phyloP scores from a whole-genome alignment of 2,888 invertebrate genomes.

The Lochmaea crataegi region DNA sequence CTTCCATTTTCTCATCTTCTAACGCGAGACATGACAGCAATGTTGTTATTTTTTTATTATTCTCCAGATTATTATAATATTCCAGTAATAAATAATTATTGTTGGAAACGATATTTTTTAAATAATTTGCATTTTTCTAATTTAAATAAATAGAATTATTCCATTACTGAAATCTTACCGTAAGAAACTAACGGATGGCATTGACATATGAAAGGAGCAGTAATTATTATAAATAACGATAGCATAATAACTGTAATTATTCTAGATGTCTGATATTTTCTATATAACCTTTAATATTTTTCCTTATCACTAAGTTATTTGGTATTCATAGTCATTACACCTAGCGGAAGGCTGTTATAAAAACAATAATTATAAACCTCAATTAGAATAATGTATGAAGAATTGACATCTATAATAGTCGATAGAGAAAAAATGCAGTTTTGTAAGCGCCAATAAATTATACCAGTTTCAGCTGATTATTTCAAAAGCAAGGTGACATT shows the following conservation, averaged over 20 bases:
- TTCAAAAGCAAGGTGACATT: too few species aligned
- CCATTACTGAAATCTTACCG: constrained; percentile 37
- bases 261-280: constrained; percentile 37
- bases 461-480: too few species aligned
- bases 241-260: constrained; percentile 41
- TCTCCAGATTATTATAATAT: background rate
- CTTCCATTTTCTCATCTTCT: too few species aligned
- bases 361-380: constrained; percentile 6
- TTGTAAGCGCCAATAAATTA: background rate
- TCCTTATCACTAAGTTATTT: constrained; percentile 35
- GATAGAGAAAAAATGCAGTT: constrained; percentile 11
- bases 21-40: too few species aligned
- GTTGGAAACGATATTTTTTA: constrained; percentile 22
- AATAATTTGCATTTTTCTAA: constrained; percentile 34
- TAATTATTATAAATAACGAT: constrained; percentile 40
- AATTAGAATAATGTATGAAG: background rate
- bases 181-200: constrained; percentile 45
- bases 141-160: constrained; percentile 40
- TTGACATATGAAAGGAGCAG: constrained; percentile 45
- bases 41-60: too few species aligned
- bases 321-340: constrained; percentile 22
- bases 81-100: constrained; percentile 16
- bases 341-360: background rate
- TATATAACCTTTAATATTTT: constrained; percentile 41
- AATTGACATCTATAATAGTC: constrained; percentile 2